These are phyloP conservation scores for Turritopsis dohrnii DNA, from an alignment of 30 jellyfish, hydroid and myxozoan genomes.

Conservation along the genomic window DNA sequence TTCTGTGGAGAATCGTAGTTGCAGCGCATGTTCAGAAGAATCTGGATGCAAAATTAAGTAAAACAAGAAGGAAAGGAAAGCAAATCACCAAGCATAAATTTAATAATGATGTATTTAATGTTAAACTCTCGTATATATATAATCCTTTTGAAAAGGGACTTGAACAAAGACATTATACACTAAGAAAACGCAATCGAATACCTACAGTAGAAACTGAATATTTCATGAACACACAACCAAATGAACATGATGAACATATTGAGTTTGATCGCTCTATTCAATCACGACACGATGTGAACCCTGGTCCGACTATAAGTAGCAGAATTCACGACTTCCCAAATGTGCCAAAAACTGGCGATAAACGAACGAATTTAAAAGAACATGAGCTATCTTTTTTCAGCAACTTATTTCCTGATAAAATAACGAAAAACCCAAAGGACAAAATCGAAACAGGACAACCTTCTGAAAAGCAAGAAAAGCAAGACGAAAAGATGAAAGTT, in stretches of 20 bases:
- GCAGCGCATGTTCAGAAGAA: not conserved
- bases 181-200: not conserved
- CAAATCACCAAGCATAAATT: too few species aligned
- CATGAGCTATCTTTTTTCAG: not conserved
- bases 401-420: not conserved
- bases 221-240: not conserved
- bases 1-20: not conserved
- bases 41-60: not conserved
- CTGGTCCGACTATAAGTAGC: not conserved
- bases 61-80: not conserved
- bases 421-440: not conserved
- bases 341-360: not conserved
- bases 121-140: not conserved
- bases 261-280: not conserved
- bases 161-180: not conserved
- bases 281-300: not conserved
- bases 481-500: not conserved
- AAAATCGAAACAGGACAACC: not conserved
- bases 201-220: not conserved
- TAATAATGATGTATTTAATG: too few species aligned
- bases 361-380: slow-evolving; percentile 2
- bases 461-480: not conserved
- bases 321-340: not conserved
- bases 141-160: not conserved
- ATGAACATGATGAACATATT: not conserved